These are phyloP conservation scores for Brachionus koreanus DNA, from an alignment of 1,140 invertebrate genomes.

Conservation along the genomic window DNA sequence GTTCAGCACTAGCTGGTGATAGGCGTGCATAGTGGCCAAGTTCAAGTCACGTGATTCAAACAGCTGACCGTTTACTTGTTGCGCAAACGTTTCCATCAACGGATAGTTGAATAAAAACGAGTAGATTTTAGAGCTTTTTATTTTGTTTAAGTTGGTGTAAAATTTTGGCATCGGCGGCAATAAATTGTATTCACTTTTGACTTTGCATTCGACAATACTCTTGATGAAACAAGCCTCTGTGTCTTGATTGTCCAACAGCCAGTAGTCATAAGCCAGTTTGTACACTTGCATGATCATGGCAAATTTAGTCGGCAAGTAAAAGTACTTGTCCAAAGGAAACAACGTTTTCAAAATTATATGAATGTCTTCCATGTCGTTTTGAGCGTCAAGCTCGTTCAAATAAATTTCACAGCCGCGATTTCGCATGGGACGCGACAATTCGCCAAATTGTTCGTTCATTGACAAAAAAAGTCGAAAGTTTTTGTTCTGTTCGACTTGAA, in stretches of 20 bases:
- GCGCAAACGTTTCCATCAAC: neutral
- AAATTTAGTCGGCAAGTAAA: neutral
- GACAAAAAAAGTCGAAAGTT: conserved; percentile 66
- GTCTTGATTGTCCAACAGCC: neutral
- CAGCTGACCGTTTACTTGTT: neutral
- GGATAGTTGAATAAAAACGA: neutral
- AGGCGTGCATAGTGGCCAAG: neutral
- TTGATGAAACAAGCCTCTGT: neutral
- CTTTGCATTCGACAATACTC: neutral
- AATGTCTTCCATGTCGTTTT: neutral
- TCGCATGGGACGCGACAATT: conserved; percentile 37
- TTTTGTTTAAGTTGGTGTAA: neutral
- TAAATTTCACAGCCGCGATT: conserved; percentile 38
- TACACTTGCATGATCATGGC: neutral
- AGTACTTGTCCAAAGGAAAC: neutral
- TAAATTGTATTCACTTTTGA: neutral
- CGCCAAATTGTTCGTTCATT: conserved; percentile 30
- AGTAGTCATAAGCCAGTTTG: conserved; percentile 1
- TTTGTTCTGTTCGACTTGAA: conserved; percentile 75
- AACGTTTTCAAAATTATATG: neutral
- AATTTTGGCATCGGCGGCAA: neutral
- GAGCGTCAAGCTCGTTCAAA: neutral
- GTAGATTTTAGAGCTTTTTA: neutral
- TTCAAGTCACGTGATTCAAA: neutral
- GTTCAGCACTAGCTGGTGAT: neutral